Base-by-base conservation (phyloP, 2,113 vertebrate species). In the Illadopsis cleaveri region DNA sequence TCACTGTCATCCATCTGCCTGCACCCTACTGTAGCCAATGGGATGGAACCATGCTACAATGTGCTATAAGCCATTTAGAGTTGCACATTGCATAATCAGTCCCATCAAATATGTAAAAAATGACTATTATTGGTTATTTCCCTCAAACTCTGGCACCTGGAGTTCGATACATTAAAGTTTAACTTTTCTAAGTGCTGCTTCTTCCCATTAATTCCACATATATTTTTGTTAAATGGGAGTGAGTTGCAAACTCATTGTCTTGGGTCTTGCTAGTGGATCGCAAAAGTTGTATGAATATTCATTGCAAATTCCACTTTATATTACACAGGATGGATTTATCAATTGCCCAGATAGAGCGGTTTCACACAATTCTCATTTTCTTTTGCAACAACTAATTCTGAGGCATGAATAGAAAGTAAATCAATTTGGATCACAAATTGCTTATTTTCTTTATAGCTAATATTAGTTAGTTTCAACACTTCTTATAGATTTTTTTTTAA, bases 1-100 rank as follows among this genome's bases (percentile, higher is more conserved):
- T 98, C 98, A 98, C 98, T 98, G 98, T 98, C 98, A 99, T 99
- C 99, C 99, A 99, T 99, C 99, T 99, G 99, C 99, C 98, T 98
- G 98, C 98, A 98, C 98, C 98, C 97, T 98, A 99, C 98, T 99
- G 98, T 98, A 99, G 98, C 98, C 99, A 98, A 98, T 98, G 98
- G 99, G 98, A 98, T 97, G 98, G 98, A 98, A 98, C 98, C 98
- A 98, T 98, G 98, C 98, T 98, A 98, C 98, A 98, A 98, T 98
- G 98, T 98, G 98, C 98, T 98, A 98, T 98, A 98, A 98, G 98
- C 98, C 98, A 98, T 98, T 98, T 98, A 98, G 98, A 98, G 98
- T 98, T 98, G 98, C 98, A 98, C 98, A 98, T 98, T 98, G 98
- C 98, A 99, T 99, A 98, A 98, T 98, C 98, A 98, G 98, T 97